Evolutionary conservation across 2,113 vertebrate genomes (phyloP).

Genomic region (Calidris pygmaea): DNA sequence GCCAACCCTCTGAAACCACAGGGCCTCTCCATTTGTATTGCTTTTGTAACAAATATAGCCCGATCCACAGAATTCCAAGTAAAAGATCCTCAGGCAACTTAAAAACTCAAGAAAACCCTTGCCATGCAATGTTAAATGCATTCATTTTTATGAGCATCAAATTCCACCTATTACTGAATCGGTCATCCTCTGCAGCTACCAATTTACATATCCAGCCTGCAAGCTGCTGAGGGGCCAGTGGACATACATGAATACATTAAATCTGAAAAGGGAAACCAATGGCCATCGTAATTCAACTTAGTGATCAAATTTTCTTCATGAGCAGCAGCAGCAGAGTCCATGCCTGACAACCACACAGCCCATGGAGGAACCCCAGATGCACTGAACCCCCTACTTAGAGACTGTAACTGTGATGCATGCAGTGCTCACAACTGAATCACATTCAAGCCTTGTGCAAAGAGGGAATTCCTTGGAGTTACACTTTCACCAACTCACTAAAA

Average conservation of each 20-base stretch:
- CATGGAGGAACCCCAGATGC: not conserved
- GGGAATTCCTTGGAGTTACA: not conserved
- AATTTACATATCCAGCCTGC: constrained; percentile 40
- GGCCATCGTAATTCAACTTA: not conserved
- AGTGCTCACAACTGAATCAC: not conserved
- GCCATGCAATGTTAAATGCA: constrained; percentile 4
- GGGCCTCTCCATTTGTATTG: not conserved
- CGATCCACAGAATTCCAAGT: not conserved
- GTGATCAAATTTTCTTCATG: not conserved
- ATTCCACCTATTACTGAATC: constrained; percentile 38
- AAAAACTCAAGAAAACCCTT: constrained; percentile 13
- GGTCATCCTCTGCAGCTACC: constrained; percentile 15
- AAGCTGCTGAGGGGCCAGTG: constrained; percentile 13
- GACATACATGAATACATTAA: constrained; percentile 23
- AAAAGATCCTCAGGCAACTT: not conserved
- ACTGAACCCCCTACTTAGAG: not conserved
- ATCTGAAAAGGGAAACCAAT: not conserved
- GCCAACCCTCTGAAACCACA: constrained; percentile 1
- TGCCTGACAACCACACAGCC: not conserved
- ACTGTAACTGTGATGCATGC: not conserved
- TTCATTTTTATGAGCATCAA: constrained; percentile 37
- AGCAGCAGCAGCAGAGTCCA: not conserved
- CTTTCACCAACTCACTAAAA: not conserved
- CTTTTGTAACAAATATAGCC: constrained; percentile 19
- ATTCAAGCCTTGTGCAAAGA: not conserved